A percentile compares a stretch with the other conserved stretches of the same genome.
phyloP scores from a whole-genome alignment of 2,797 vertebrate species.

The Rallus crepitans region DNA sequence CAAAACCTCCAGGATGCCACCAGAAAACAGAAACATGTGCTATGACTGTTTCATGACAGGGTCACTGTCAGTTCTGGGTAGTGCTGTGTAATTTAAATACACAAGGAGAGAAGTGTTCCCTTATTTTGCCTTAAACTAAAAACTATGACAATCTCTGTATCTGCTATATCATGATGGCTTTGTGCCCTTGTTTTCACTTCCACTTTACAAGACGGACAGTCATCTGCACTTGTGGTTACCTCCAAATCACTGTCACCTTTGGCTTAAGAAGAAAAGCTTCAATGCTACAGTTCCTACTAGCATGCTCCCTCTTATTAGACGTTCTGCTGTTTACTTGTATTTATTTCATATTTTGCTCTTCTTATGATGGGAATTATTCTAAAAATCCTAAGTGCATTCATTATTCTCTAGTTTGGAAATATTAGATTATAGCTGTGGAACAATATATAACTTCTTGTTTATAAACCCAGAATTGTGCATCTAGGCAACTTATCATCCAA shows the following conservation, averaged over 20 bases:
- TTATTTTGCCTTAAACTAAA: neutral
- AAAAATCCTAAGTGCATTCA: slow-evolving; percentile 58
- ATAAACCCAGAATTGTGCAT: slow-evolving; percentile 53
- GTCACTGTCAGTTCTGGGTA: neutral
- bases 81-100: neutral
- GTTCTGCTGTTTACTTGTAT: slow-evolving; percentile 3
- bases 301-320: neutral
- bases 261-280: neutral
- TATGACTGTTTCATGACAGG: neutral
- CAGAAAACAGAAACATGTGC: neutral
- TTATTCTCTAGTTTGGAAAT: slow-evolving; percentile 50
- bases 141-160: neutral
- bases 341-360: slow-evolving; percentile 30
- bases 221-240: neutral
- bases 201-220: neutral
- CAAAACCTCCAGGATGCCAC: neutral
- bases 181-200: neutral
- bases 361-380: slow-evolving; percentile 49
- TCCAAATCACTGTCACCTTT: neutral
- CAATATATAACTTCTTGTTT: slow-evolving; percentile 60
- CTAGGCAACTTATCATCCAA: slow-evolving; percentile 68
- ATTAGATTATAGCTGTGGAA: slow-evolving; percentile 59
- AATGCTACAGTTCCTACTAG: neutral
- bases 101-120: neutral
- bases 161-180: neutral